A percentile compares a stretch with the other conserved stretches of the same genome.
These are phyloP conservation scores for Carabus problematicus DNA, from an alignment of 2,888 invertebrate species.

Conservation along the genomic window DNA sequence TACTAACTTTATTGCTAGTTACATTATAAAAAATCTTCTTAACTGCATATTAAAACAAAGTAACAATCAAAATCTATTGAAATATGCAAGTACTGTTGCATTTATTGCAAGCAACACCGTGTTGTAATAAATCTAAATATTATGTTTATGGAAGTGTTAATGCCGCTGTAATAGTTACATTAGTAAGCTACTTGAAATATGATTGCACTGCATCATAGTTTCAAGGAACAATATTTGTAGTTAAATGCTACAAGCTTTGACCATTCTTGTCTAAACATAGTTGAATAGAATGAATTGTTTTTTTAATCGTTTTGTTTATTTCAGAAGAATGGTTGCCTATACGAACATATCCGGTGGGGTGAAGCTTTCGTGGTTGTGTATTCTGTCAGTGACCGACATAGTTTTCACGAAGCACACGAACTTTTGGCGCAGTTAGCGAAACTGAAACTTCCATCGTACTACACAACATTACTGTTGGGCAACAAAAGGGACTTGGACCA, in stretches of 20 bases:
- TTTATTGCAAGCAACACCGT: neutral
- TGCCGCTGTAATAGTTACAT: slow-evolving; percentile 30
- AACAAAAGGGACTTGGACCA: slow-evolving; percentile 84
- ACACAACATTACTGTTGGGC: slow-evolving; percentile 78
- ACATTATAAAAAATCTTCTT: neutral
- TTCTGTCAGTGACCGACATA: slow-evolving; percentile 78
- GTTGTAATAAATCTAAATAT: slow-evolving; percentile 31
- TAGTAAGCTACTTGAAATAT: slow-evolving; percentile 27
- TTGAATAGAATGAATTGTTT: slow-evolving; percentile 10
- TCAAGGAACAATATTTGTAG: neutral
- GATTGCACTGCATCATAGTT: neutral
- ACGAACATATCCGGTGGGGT: slow-evolving; percentile 82
- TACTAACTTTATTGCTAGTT: neutral
- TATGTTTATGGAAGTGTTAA: slow-evolving; percentile 29
- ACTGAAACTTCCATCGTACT: slow-evolving; percentile 76
- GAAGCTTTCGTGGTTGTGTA: slow-evolving; percentile 85
- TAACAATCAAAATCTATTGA: neutral
- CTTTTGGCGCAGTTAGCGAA: slow-evolving; percentile 74
- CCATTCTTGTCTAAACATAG: too few relatives aligned
- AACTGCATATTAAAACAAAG: neutral
- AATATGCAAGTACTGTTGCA: neutral
- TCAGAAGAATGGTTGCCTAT: slow-evolving; percentile 76
- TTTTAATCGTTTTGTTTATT: slow-evolving; percentile 50
- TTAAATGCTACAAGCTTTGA: too few relatives aligned
- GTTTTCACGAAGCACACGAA: slow-evolving; percentile 77